phyloP scores from a whole-genome alignment of 2,888 invertebrate genomes.

The Agriopis marginaria region DNA sequence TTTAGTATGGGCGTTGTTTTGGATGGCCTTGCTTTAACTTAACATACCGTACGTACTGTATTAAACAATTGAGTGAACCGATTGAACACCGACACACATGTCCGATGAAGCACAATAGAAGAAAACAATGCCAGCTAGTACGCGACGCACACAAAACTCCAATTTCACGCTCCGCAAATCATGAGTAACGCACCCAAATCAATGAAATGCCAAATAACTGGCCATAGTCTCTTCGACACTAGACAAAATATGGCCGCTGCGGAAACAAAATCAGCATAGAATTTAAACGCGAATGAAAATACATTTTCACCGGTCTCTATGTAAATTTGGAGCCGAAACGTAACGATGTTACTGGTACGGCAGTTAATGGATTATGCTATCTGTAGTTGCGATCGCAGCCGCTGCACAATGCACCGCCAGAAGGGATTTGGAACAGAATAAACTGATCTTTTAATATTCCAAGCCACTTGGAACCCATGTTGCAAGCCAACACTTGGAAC shows the following conservation, averaged over 20 bases:
- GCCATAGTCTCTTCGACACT: constrained; percentile 4
- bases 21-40: constrained; percentile 6
- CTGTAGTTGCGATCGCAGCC: constrained; percentile 56
- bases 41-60: constrained; percentile 22
- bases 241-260: constrained; percentile 40
- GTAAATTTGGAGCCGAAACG: constrained; percentile 70
- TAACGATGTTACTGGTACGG: constrained; percentile 70
- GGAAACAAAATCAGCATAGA: constrained; percentile 62
- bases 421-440: constrained; percentile 9
- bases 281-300: constrained; percentile 69
- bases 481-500: constrained; percentile 16
- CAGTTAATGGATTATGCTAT: constrained; percentile 69
- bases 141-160: constrained; percentile 51
- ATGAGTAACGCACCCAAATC: constrained; percentile 45
- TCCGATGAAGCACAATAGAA: constrained; percentile 60
- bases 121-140: constrained; percentile 53
- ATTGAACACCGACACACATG: constrained; percentile 54
- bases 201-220: constrained; percentile 16
- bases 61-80: constrained; percentile 12
- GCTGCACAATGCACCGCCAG: constrained; percentile 35
- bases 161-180: constrained; percentile 60
- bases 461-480: constrained; percentile 21
- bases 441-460: constrained; percentile 26
- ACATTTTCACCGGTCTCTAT: constrained; percentile 67
- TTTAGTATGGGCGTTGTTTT: not conserved